These are phyloP conservation scores for Tetropium fuscum DNA, from an alignment of 2,888 invertebrate genomes.

Conservation along the genomic window DNA sequence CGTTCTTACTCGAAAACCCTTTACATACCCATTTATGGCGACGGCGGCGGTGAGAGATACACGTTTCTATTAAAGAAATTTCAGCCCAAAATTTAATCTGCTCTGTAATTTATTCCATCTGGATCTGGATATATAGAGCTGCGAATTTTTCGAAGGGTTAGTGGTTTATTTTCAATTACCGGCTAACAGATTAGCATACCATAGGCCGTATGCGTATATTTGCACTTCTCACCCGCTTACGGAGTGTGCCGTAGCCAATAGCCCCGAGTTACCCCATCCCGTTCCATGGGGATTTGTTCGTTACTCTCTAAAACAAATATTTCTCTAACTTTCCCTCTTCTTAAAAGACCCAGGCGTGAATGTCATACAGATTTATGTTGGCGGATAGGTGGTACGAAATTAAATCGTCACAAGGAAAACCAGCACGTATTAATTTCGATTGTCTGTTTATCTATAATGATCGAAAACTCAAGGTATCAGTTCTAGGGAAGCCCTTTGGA, in stretches of 20 bases:
- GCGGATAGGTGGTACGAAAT: background rate
- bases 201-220: constrained; percentile 54
- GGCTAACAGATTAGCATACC: constrained; percentile 56
- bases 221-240: constrained; percentile 47
- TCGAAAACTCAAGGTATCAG: constrained; percentile 40
- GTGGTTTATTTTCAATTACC: constrained; percentile 59
- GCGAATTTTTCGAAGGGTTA: constrained; percentile 33
- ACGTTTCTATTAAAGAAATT: background rate
- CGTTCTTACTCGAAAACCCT: no score
- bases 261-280: constrained; percentile 7
- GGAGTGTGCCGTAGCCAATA: constrained; percentile 13
- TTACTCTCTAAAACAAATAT: constrained; percentile 38
- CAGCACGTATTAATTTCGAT: background rate
- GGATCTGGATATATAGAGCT: constrained; percentile 31
- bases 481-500: constrained; percentile 44
- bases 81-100: constrained; percentile 5
- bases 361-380: background rate
- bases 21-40: no score
- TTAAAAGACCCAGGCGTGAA: background rate
- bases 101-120: constrained; percentile 24
- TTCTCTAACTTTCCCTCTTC: constrained; percentile 29
- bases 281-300: constrained; percentile 24
- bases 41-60: no score
- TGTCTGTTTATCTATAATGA: constrained; percentile 8
- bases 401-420: background rate